These are phyloP conservation scores for Anneissia japonica DNA, from an alignment of 35 echinoderm and acorn worm genomes.

Conservation along the genomic window DNA sequence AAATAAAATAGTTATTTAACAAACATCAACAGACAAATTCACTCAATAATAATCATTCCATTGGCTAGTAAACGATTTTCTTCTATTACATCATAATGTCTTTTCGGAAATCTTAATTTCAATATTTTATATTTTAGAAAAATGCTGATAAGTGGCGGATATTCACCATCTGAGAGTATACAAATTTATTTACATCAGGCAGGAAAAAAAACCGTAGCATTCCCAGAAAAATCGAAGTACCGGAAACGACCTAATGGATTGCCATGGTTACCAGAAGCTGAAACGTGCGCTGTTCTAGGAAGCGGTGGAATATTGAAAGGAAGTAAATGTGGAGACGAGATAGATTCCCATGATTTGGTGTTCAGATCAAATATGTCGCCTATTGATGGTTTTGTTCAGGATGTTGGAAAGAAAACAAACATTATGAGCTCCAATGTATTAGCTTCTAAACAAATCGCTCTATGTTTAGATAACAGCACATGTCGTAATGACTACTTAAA, in stretches of 20 bases:
- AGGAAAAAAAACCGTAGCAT: background rate
- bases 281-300: background rate
- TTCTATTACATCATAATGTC: too few relatives aligned
- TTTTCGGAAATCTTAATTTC: too few relatives aligned
- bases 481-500: background rate
- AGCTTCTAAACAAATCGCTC: background rate
- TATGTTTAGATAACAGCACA: background rate
- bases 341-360: conserved; percentile 1
- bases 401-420: background rate
- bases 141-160: background rate
- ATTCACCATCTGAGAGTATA: background rate
- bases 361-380: background rate
- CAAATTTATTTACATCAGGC: background rate
- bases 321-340: conserved; percentile 5
- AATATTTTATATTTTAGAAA: background rate
- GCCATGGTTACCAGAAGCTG: background rate
- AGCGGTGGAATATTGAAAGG: background rate
- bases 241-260: background rate
- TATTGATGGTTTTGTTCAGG: background rate
- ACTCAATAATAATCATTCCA: too few relatives aligned
- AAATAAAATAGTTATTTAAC: too few relatives aligned
- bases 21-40: too few relatives aligned
- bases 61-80: too few relatives aligned
- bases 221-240: background rate
- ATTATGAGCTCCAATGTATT: background rate